These are phyloP conservation scores for Tenebrosternarchus preto DNA, from an alignment of 2,113 vertebrate genomes.

Conservation along the genomic window DNA sequence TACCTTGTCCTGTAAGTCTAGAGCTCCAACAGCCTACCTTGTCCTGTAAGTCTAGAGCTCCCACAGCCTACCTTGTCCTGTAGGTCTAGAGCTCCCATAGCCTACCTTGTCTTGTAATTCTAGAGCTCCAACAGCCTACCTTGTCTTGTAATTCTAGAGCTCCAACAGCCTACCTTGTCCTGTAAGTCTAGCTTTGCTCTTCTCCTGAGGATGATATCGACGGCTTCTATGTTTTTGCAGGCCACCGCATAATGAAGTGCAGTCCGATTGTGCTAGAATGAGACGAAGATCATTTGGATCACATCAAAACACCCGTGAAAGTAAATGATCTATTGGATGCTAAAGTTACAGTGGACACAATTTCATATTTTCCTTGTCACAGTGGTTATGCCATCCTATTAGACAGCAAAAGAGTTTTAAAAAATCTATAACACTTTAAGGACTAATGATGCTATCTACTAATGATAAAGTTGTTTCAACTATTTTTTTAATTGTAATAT, in stretches of 20 bases:
- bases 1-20: slow-evolving; percentile 87
- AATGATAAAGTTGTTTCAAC: too few species aligned
- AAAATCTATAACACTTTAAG: too few species aligned
- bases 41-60: slow-evolving; percentile 75
- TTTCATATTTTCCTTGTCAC: neutral
- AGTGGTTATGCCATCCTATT: too few species aligned
- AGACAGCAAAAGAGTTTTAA: too few species aligned
- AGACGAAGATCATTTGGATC: slow-evolving; percentile 8
- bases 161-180: slow-evolving; percentile 78
- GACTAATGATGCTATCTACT: neutral
- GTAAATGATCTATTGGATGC: neutral
- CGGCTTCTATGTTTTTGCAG: slow-evolving; percentile 72
- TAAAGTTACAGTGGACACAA: neutral
- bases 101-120: too few species aligned
- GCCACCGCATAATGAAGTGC: slow-evolving; percentile 87
- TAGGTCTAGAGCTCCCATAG: too few species aligned
- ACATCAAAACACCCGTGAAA: neutral
- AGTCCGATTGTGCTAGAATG: slow-evolving; percentile 77
- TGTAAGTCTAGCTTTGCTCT: slow-evolving; percentile 84
- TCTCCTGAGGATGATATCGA: slow-evolving; percentile 81
- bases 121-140: neutral
- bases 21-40: too few species aligned
- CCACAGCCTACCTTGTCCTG: too few species aligned
- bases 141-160: too few species aligned
- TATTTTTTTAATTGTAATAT: too few species aligned